Base-by-base conservation (phyloP, 2,797 vertebrate genomes). In the Dryobates pubescens region DNA sequence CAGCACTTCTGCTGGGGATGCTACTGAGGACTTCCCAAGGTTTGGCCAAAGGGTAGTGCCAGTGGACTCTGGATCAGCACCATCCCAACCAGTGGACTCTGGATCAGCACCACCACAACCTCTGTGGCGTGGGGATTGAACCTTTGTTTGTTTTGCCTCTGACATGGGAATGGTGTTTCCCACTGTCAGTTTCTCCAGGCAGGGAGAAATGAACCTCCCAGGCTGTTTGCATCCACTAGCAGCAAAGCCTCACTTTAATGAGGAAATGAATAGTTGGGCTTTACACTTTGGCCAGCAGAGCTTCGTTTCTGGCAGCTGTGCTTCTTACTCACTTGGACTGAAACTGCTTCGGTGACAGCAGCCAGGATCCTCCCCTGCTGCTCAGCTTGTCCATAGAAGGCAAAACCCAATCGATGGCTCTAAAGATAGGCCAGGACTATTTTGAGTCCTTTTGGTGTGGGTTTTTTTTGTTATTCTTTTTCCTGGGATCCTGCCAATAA, bases 361-460 rank as follows among this genome's bases (percentile, higher is more conserved):
- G 82, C 80, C 90, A 94, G 95, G 84, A 92, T 84, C 76, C 74
- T 96, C 89, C 94, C 90, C 83, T 96, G 96, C 96, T 97, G 92
- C 93, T 96, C 89, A 92, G 90, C 64, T 95, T 96, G 96, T 92
- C 96, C 96, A 93, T 94, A 96, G 93, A 97, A 97, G 96, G 96
- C 17, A 80, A 97, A 95, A 96, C 70, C 64, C 86, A 93, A 96
- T 86, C 67, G 69, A 90, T 57, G 10, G 80, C 91, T 96, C 94
- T 91, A 93, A 86, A 97, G 92, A 96, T 91, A 97, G 85, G 59
- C 73, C 61, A 49, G 77, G 45, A 22, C 93, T 94, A 83, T 93
- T 94, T 69, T 91, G 80, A 95, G 91, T 95, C 41, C 32, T 92
- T 51, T 24, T 51, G 15, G 16, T 16, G 15, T 41, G 6, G 22